Base-by-base conservation (phyloP, 1,140 invertebrate species). In the Bombus terrestris region DNA sequence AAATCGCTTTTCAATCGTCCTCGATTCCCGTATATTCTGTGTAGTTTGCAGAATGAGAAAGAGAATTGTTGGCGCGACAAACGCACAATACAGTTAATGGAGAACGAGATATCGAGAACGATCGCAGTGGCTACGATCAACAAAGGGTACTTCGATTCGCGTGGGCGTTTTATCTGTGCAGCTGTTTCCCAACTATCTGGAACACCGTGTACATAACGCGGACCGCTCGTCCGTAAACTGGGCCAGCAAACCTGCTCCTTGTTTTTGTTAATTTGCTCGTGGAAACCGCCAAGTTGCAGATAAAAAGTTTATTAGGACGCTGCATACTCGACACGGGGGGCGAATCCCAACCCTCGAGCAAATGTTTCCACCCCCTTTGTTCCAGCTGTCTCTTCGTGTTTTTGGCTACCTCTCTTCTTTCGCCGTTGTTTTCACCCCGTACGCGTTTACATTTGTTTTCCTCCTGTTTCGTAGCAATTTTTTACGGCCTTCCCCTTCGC, bases 211-310 rank as follows among this genome's bases (percentile, higher is more conserved):
- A 62, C 25, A 59, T 18, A 43, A 37, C 47, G 77, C 62, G 35
- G 37, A 39, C n/a, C 13, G 73, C 81, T 85, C 82, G 79, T 39
- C 86, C 73, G 79, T 82, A 71, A 89, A 88, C 74, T 88, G 87
- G 88, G 87, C 68, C 88, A 81, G 37, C 35, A 35, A 53, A 12
- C 41, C 13, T n/a, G 32, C 22, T 10, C 64, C 39, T 41, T 66
- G 87, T 87, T 88, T 89, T 89, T 88, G 86, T 64, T 81, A 86
- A 86, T 88, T 89, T 43, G 64, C 43, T 64, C 53, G 74, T 53
- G 64, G 75, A 82, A 89, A 82, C 87, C 59, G 69, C 72, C 74
- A 84, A 80, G 75, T 88, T 77, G 39, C 32, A 64, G 83, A 85
- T 81, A 72, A 88, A 84, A 84, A 79, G 83, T 84, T 79, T 84